A percentile compares a stretch with the other conserved stretches of the same genome.
phyloP scores from a whole-genome alignment of 2,113 vertebrate genomes.

The Rhinichthys klamathensis region DNA sequence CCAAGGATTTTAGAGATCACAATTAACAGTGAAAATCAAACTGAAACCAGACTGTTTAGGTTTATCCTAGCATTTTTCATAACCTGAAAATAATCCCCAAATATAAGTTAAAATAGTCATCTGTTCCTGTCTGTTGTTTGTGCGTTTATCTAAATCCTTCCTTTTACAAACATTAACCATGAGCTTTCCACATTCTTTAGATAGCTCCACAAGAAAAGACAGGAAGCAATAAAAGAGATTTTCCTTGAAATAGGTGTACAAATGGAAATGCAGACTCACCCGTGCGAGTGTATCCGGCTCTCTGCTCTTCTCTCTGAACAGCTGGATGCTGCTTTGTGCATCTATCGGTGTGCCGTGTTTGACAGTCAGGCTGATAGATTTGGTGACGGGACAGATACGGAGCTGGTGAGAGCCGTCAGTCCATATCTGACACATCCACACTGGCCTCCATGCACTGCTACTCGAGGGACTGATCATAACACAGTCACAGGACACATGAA shows the following conservation, averaged over 20 bases:
- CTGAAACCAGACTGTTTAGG: neutral
- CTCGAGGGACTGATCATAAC: constrained; percentile 69
- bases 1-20: neutral
- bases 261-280: constrained; percentile 68
- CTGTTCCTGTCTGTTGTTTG: neutral
- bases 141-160: neutral
- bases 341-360: constrained; percentile 67
- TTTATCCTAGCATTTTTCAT: neutral
- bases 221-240: neutral
- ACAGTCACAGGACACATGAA: constrained; percentile 7
- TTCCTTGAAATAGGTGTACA: neutral
- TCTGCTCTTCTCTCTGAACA: constrained; percentile 80
- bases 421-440: constrained; percentile 75
- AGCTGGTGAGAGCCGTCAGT: constrained; percentile 71
- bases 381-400: constrained; percentile 73
- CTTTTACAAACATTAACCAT: neutral
- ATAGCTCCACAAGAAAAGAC: neutral
- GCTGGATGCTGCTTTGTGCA: constrained; percentile 70
- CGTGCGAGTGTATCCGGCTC: constrained; percentile 72
- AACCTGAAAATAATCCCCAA: neutral
- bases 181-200: neutral
- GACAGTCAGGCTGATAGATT: constrained; percentile 76
- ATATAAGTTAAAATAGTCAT: neutral
- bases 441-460: constrained; percentile 56
- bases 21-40: neutral